Percentiles rank a stretch among this genome's conserved stretches.
Conservation (phyloP, 2,113 vertebrate species). For the Ammodytes dubius region DNA sequence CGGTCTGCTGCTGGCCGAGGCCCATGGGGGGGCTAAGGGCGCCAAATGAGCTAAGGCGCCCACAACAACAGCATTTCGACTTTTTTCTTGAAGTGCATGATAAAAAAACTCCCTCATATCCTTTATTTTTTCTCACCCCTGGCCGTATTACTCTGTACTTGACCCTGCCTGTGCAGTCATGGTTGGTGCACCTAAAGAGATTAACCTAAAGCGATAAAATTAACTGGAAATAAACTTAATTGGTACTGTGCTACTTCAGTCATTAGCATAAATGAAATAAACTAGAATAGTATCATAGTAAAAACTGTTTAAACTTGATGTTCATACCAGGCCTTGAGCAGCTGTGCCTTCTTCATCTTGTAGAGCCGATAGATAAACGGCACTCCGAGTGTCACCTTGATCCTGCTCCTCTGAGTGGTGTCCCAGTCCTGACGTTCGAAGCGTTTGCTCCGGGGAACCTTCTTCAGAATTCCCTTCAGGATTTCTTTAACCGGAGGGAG, state of each 20-base stretch:
- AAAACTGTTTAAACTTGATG: background rate
- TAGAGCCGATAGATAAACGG: constrained; percentile 83
- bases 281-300: background rate
- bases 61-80: no score
- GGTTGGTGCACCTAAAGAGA: no score
- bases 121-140: no score
- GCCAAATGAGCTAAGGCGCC: no score
- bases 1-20: no score
- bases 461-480: constrained; percentile 74
- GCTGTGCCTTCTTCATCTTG: constrained; percentile 70
- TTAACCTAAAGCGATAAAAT: background rate
- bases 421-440: constrained; percentile 46
- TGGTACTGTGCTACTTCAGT: background rate
- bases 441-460: constrained; percentile 61
- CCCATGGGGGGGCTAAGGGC: no score
- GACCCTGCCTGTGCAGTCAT: background rate
- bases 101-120: no score
- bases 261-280: background rate
- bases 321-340: constrained; percentile 80
- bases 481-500: constrained; percentile 45
- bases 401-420: background rate
- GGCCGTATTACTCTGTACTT: no score
- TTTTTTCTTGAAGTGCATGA: no score
- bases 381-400: constrained; percentile 77
- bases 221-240: background rate